phyloP scores from a whole-genome alignment of 2,113 vertebrate species.

The Silurus glanis region DNA sequence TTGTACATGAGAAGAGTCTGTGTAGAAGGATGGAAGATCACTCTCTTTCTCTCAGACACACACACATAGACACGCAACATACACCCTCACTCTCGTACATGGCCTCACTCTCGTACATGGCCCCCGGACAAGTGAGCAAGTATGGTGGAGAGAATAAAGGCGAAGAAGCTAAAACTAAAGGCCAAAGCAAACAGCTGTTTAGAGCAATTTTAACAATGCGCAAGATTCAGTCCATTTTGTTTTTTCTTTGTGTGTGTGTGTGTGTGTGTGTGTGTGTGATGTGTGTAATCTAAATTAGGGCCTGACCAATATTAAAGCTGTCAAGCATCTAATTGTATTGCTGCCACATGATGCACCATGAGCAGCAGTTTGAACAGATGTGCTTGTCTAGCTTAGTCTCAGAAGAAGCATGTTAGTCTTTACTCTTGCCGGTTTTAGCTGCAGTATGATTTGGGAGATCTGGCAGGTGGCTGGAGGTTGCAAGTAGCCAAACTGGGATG shows the following conservation, averaged over 20 bases:
- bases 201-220: background rate
- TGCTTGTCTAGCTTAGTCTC: background rate
- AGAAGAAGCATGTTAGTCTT: background rate
- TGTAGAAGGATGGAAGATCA: conserved; percentile 17
- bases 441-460: background rate
- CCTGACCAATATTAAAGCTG: background rate
- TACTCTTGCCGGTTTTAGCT: background rate
- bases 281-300: background rate
- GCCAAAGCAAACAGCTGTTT: conserved; percentile 38
- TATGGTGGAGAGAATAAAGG: conserved; percentile 60
- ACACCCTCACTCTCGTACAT: background rate
- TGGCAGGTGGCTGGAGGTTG: background rate
- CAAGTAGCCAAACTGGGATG: background rate
- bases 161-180: conserved; percentile 38
- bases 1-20: conserved; percentile 6
- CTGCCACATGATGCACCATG: background rate
- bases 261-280: too few relatives aligned
- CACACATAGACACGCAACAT: conserved; percentile 23
- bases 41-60: conserved; percentile 16
- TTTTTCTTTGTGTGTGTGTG: too few relatives aligned
- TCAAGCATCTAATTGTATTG: background rate
- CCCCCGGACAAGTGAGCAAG: conserved; percentile 70
- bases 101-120: background rate
- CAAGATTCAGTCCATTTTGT: background rate
- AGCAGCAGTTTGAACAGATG: background rate